Evolutionary conservation across 2,888 invertebrate genomes (phyloP).

Genomic region (Drosophila ezoana): DNA sequence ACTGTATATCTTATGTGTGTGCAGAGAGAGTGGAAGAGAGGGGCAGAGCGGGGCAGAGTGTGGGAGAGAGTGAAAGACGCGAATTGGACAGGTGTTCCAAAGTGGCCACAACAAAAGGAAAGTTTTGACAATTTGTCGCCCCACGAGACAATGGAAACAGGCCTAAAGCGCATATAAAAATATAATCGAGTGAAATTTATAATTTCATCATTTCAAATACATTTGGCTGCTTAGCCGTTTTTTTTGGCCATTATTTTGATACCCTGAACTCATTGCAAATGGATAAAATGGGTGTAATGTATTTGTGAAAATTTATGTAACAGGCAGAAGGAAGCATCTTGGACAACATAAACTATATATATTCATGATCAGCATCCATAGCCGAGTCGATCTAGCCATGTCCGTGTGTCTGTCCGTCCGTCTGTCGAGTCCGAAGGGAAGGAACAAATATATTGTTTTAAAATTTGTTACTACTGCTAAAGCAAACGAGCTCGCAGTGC

Average conservation of each 20-base stretch:
- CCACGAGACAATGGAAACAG: conserved; percentile 14
- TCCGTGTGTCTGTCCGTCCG: too few relatives aligned
- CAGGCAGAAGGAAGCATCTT: too few relatives aligned
- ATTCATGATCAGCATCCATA: too few relatives aligned
- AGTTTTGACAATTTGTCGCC: conserved; percentile 46
- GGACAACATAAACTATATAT: too few relatives aligned
- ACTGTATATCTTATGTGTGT: background rate
- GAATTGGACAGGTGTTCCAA: conserved; percentile 52
- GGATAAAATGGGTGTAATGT: too few relatives aligned
- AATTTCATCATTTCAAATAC: conserved; percentile 19
- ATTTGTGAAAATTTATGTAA: too few relatives aligned
- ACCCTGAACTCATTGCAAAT: too few relatives aligned
- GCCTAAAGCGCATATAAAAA: conserved; percentile 10
- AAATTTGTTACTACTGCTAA: too few relatives aligned
- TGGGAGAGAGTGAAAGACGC: conserved; percentile 2
- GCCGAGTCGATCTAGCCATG: too few relatives aligned
- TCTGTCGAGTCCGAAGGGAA: too few relatives aligned
- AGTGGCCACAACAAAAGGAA: conserved; percentile 37
- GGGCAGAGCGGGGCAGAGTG: conserved; percentile 4
- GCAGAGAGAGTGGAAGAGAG: background rate
- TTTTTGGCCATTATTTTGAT: background rate
- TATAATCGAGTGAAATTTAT: conserved; percentile 14
- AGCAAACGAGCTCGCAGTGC: too few relatives aligned
- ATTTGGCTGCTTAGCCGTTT: conserved; percentile 7
- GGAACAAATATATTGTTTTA: too few relatives aligned